Evolutionary conservation across 2,113 vertebrate genomes (phyloP), one percentile per base, ranked within the genome.

Genomic region (Orycteropus afer): DNA sequence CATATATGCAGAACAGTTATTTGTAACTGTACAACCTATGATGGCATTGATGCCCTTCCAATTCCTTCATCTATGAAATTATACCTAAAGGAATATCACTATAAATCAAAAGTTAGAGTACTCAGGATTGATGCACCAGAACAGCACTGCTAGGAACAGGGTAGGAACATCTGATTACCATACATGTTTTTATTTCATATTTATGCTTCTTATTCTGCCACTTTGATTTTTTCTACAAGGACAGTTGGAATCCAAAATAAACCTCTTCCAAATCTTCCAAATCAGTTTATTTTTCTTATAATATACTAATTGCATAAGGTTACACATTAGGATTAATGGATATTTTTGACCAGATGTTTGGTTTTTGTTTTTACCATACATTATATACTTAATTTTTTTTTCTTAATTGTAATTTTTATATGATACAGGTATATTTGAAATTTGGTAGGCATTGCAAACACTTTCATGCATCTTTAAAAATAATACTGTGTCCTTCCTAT

Each of bases 51-150:
- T 51, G 96, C 95, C 1, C 99, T 99, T 92, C 99, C 98, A 12
- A 90, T 99, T 92, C 99, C 99, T 25, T 97, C 98, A 0, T 98
- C 99, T 17, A 99, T 99, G 98, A 99, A 99, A 98, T 98, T 99
- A 87, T 99, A 99, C 95, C 98, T 99, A 96, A 98, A 99, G 95
- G 99, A 99, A 95, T 99, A 99, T 97, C 99, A 99, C 97, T 99
- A 99, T 53, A 99, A 99, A 96, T 99, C 98, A 0, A 99, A 99
- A 98, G 98, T 99, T 37, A 98, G 98, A 95, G 98, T 99, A 93
- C 98, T 99, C 96, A 97, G 98, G 94, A 98, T 99, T 76, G 98
- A 98, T 95, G 97, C 98, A 8, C 98, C 98, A 67, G 98, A 98
- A 80, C 98, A 98, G 42, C 98, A 98, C 63, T 98, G 90, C 97